phyloP scores from a whole-genome alignment of 1,140 invertebrate genomes.

The Drosophila pseudoobscura region DNA sequence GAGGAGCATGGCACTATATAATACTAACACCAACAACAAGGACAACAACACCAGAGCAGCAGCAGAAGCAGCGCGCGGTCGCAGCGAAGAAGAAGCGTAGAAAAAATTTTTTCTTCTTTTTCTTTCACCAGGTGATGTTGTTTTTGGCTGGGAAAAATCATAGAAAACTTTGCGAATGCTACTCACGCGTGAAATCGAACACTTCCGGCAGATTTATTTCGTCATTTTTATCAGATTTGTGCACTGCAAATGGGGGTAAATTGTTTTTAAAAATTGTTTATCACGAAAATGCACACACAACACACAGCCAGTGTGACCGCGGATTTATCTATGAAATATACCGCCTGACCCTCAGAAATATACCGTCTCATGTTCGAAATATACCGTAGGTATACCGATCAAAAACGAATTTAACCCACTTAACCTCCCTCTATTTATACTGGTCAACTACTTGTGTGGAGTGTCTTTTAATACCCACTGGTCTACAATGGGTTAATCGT shows the following conservation, averaged over 20 bases:
- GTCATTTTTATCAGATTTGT: slow-evolving; percentile 55
- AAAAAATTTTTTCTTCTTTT: slow-evolving; percentile 15
- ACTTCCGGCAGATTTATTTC: slow-evolving; percentile 53
- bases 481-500: too few species aligned
- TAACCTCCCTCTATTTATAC: too few species aligned
- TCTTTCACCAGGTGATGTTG: slow-evolving; percentile 38
- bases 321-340: too few species aligned
- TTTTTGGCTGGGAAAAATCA: slow-evolving; percentile 35
- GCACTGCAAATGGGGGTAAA: slow-evolving; percentile 56
- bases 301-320: too few species aligned
- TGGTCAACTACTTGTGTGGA: too few species aligned
- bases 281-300: slow-evolving; percentile 70
- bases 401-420: too few species aligned
- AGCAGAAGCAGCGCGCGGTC: slow-evolving; percentile 53
- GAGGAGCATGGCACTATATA: too few species aligned
- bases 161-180: slow-evolving; percentile 42
- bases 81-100: slow-evolving; percentile 56
- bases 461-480: too few species aligned
- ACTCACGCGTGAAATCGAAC: slow-evolving; percentile 62
- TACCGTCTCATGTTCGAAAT: too few species aligned
- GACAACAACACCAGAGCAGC: slow-evolving; percentile 39
- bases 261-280: slow-evolving; percentile 78
- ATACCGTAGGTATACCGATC: too few species aligned
- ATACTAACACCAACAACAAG: slow-evolving; percentile 39
- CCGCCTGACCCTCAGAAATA: too few species aligned